These are phyloP conservation scores for Chalcosyrphus nemorum DNA, from an alignment of 2,888 invertebrate genomes.

Conservation along the genomic window DNA sequence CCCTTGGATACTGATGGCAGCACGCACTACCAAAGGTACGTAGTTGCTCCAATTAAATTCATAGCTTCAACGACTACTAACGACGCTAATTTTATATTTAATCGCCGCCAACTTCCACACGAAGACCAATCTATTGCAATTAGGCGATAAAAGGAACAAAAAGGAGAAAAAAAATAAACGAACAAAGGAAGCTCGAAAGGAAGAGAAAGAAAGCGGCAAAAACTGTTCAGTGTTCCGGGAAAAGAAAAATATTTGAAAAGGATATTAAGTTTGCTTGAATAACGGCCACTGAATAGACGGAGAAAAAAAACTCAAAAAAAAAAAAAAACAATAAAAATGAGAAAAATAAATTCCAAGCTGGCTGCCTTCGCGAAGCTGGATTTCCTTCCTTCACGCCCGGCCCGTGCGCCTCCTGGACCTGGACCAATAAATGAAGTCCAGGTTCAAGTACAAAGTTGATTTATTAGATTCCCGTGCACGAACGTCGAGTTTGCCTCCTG, in stretches of 20 bases:
- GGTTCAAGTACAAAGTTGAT: conserved; percentile 72
- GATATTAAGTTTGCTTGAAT: conserved; percentile 72
- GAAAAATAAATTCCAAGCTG: conserved; percentile 56
- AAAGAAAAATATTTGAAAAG: conserved; percentile 70
- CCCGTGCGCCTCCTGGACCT: not conserved
- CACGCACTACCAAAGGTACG: conserved; percentile 28
- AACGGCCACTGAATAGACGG: conserved; percentile 55
- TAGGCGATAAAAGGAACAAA: conserved; percentile 21
- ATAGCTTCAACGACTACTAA: conserved; percentile 59
- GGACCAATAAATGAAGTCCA: conserved; percentile 62
- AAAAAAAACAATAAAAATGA: conserved; percentile 20
- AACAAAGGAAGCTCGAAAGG: conserved; percentile 19
- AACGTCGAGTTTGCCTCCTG: conserved; percentile 48
- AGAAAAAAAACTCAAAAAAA: not conserved
- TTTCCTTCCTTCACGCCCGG: not conserved
- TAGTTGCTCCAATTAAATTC: conserved; percentile 69
- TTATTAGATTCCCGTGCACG: conserved; percentile 71
- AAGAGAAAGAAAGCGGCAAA: conserved; percentile 21
- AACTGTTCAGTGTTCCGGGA: conserved; percentile 41
- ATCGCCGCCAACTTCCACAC: conserved; percentile 44
- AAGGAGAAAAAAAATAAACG: not conserved
- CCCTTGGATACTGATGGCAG: conserved; percentile 33
- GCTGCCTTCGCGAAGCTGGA: conserved; percentile 28
- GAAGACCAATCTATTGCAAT: conserved; percentile 55
- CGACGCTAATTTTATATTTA: conserved; percentile 70